phyloP scores from a whole-genome alignment of 2,888 invertebrate species.

The Erynnis tages region DNA sequence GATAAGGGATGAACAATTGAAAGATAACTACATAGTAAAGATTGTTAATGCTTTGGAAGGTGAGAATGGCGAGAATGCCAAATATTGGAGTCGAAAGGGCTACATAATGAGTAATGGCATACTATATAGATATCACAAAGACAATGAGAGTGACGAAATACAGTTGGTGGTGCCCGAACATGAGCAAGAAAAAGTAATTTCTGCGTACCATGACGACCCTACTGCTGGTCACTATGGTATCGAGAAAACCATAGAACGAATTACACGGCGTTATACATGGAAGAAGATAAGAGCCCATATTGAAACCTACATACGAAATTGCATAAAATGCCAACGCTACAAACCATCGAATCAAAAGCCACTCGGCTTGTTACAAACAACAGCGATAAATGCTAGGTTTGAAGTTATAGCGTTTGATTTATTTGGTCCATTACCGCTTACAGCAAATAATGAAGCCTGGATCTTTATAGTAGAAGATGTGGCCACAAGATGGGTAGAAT shows the following conservation, averaged over 20 bases:
- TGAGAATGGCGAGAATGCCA: neutral
- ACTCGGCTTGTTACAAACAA: constrained; percentile 31
- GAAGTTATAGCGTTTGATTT: constrained; percentile 29
- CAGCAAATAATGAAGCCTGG: constrained; percentile 21
- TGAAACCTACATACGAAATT: constrained; percentile 26
- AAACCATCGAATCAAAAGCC: constrained; percentile 32
- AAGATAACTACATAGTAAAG: constrained; percentile 10
- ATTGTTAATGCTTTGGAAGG: constrained; percentile 16
- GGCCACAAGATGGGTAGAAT: constrained; percentile 43
- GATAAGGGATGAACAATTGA: constrained; percentile 4
- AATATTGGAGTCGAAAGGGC: constrained; percentile 32
- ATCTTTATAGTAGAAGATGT: constrained; percentile 33
- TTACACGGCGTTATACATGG: constrained; percentile 30
- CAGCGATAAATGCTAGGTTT: constrained; percentile 29
- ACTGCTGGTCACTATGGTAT: constrained; percentile 32
- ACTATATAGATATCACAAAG: constrained; percentile 3
- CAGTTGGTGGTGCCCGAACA: neutral
- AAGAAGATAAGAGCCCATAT: constrained; percentile 30
- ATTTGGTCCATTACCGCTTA: constrained; percentile 32
- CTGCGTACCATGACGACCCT: constrained; percentile 30
- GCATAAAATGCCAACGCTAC: constrained; percentile 30
- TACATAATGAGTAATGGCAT: constrained; percentile 31
- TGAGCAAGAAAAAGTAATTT: neutral
- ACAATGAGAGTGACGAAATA: neutral
- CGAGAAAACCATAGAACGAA: constrained; percentile 27